Evolutionary conservation across 2,113 vertebrate genomes (phyloP).

Genomic region (Micronycteris hirsuta): DNA sequence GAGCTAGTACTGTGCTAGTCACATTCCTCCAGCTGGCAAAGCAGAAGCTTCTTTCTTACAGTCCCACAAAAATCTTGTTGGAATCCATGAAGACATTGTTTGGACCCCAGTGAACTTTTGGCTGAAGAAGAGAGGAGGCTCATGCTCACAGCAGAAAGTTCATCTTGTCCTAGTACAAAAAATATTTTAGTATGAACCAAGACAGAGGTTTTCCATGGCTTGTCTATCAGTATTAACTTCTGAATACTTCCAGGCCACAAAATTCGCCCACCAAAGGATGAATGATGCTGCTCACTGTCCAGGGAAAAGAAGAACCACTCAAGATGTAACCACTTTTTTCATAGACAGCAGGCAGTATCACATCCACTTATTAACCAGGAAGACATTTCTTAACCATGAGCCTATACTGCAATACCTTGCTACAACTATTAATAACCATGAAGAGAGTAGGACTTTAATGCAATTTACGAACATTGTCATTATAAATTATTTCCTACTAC

Average conservation of each 20-base stretch:
- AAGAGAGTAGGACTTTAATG: neutral
- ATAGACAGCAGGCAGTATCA: neutral
- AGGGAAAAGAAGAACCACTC: neutral
- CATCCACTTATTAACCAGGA: neutral
- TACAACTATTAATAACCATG: neutral
- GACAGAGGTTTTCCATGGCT: constrained; percentile 26
- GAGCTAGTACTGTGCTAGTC: neutral
- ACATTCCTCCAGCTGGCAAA: constrained; percentile 39
- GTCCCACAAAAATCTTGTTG: constrained; percentile 43
- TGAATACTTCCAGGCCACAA: neutral
- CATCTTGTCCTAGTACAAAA: constrained; percentile 59
- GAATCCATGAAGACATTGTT: constrained; percentile 64
- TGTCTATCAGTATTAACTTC: constrained; percentile 47
- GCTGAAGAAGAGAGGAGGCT: constrained; percentile 60
- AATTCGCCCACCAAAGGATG: neutral
- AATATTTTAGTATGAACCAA: constrained; percentile 52
- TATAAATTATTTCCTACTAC: neutral
- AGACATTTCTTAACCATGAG: neutral
- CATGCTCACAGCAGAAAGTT: constrained; percentile 44
- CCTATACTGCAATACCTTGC: neutral
- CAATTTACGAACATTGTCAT: neutral
- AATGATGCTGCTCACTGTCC: neutral
- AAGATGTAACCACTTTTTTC: neutral
- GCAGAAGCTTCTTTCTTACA: constrained; percentile 46
- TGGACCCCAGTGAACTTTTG: constrained; percentile 63